phyloP scores from a whole-genome alignment of 2,797 vertebrate genomes.

The Spinus olivaceus region DNA sequence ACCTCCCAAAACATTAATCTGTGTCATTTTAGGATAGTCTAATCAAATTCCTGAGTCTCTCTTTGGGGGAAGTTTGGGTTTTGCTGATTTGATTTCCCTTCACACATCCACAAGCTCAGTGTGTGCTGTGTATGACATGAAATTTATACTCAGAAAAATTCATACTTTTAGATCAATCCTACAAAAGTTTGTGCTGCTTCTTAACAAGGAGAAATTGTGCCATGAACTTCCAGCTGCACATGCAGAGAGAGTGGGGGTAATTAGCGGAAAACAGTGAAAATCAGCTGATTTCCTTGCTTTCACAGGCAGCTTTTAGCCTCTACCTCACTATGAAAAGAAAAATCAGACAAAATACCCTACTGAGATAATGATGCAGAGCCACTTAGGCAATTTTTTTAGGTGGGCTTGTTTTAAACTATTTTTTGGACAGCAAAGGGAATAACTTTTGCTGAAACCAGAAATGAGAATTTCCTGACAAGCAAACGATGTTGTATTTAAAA shows the following conservation, averaged over 20 bases:
- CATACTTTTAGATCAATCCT: neutral
- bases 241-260: neutral
- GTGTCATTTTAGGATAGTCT: neutral
- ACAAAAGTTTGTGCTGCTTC: neutral
- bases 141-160: neutral
- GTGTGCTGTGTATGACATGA: neutral
- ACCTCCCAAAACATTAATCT: neutral
- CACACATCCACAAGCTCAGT: neutral
- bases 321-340: neutral
- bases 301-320: neutral
- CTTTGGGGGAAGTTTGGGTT: neutral
- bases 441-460: neutral
- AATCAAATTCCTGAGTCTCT: neutral
- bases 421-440: neutral
- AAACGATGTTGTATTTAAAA: accelerated
- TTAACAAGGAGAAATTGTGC: neutral
- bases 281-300: neutral
- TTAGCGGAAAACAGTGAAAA: neutral
- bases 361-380: neutral
- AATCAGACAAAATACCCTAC: neutral
- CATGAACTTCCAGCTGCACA: neutral
- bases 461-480: neutral
- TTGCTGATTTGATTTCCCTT: neutral
- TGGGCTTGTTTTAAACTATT: neutral
- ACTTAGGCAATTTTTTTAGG: neutral